Evolutionary conservation across 2,888 invertebrate genomes (phyloP), one percentile per base, ranked within the genome.

Genomic region (Microctonus brassicae): DNA sequence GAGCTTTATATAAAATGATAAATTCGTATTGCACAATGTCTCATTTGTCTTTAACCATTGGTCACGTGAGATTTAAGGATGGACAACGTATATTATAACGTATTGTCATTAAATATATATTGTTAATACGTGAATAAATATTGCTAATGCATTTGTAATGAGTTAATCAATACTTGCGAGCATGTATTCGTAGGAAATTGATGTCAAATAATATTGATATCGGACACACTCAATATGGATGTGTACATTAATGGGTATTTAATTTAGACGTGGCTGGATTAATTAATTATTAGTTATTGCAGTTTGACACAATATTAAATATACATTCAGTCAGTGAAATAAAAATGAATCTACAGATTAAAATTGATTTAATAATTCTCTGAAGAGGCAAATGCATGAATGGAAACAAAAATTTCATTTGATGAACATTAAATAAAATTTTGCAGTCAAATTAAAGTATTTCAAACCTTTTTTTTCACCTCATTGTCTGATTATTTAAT

Each of bases 1-100:
- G 47, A 47, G 47, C 47, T 20, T 47, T 47, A 5, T 17, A 17
- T 17, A 4, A 47, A 47, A 47, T 47, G 47, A 17, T n/a, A 20
- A 47, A 47, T 47, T 47, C 47, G 47, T 17, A 20, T 47, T 47
- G n/a, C 47, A 47, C 6, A 7, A 20, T 47, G 47, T 67, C 67
- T 47, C 67, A 42, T 67, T 42, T 67, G 58, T 58, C 39, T 47
- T 47, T 58, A 67, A 67, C 24, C 58, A 67, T 57, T 42, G 24
- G 67, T 58, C 29, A 69, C 20, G 29, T 20, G 62, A 42, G 42
- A 57, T 22, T 6, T 24, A 3, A 5, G n/a, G n/a, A n/a, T n/a
- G n/a, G n/a, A n/a, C n/a, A n/a, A n/a, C n/a, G n/a, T n/a, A n/a
- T n/a, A n/a, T n/a, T n/a, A n/a, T n/a, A n/a, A n/a, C n/a, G n/a